Percentiles rank a stretch among this genome's conserved stretches.
These are phyloP conservation scores for Dermatemys mawii DNA, from an alignment of 2,113 vertebrate species.

Conservation along the genomic window DNA sequence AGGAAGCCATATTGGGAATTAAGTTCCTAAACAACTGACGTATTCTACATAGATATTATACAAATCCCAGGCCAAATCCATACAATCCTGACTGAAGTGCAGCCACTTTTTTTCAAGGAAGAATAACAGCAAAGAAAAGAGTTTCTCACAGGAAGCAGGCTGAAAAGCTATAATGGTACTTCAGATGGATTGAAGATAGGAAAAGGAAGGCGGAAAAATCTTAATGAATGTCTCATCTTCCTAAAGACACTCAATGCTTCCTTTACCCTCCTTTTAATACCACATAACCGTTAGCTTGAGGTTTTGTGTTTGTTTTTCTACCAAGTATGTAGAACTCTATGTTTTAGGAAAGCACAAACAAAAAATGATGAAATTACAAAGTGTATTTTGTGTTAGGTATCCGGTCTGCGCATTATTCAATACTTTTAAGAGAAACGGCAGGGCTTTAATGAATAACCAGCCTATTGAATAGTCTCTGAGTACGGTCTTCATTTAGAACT, in stretches of 20 bases:
- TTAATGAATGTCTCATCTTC: constrained; percentile 85
- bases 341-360: not conserved
- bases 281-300: constrained; percentile 46
- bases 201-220: constrained; percentile 77
- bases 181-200: constrained; percentile 79
- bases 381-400: constrained; percentile 55
- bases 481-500: constrained; percentile 51
- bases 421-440: constrained; percentile 51
- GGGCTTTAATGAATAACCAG: constrained; percentile 56
- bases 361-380: constrained; percentile 61
- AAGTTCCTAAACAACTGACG: constrained; percentile 83
- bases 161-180: constrained; percentile 89
- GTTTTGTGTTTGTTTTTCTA: constrained; percentile 59
- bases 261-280: constrained; percentile 46
- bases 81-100: constrained; percentile 75
- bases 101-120: constrained; percentile 85
- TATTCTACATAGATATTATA: constrained; percentile 83
- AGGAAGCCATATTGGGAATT: constrained; percentile 85
- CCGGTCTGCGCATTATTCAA: constrained; percentile 34
- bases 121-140: constrained; percentile 79
- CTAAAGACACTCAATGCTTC: constrained; percentile 79
- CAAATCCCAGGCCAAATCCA: constrained; percentile 83
- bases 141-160: constrained; percentile 88
- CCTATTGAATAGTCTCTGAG: constrained; percentile 47
- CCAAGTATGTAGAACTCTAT: constrained; percentile 10